Base-by-base conservation (phyloP, 2,888 invertebrate genomes). In the Plebejus melissa region DNA sequence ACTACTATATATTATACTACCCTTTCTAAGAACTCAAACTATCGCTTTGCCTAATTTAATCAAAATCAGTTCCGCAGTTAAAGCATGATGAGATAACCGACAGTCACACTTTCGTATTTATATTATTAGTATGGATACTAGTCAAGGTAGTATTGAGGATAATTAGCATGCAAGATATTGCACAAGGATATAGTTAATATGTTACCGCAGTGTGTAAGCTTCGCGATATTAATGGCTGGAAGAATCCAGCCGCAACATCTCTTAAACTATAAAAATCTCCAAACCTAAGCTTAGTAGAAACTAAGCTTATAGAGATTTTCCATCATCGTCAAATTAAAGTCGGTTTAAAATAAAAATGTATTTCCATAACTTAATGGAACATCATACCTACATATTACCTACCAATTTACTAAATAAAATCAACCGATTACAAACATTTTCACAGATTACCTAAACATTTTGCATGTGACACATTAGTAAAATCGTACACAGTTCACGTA, bases 401-500 rank as follows among this genome's bases (percentile, higher is more conserved):
- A 41, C 9, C 4, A 50, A 50, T 50, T 50, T 50, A 16, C 16
- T 0, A 4, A 16, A 54, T 13, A 54, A 16, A 54, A 16, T 16
- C 3, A 16, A 54, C 54, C 4, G 54, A 54, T 54, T 16, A 13
- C 54, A 54, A 54, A 54, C 16, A 54, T 54, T 54, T 54, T 54
- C 16, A 54, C 46, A 46, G 46, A 54, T 54, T 54, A 54, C 54
- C 16, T 54, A 16, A 54, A 54, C 16, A 16, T 54, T 54, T 58
- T 22, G 22, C 22, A 58, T 58, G 58, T 58, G 58, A 58, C 58
- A 58, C 58, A 58, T 58, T 58, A 1, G 22, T 58, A 22, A 28
- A n/a, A 11, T 69, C 69, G 38, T 46, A 71, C 50, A 71, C 38
- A 70, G 41, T 54, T 71, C 71, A 71, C 71, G 71, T 71, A 28